Evolutionary conservation across 2,113 vertebrate genomes (phyloP), one percentile per base, ranked within the genome.

Genomic region (Oryzias celebensis): DNA sequence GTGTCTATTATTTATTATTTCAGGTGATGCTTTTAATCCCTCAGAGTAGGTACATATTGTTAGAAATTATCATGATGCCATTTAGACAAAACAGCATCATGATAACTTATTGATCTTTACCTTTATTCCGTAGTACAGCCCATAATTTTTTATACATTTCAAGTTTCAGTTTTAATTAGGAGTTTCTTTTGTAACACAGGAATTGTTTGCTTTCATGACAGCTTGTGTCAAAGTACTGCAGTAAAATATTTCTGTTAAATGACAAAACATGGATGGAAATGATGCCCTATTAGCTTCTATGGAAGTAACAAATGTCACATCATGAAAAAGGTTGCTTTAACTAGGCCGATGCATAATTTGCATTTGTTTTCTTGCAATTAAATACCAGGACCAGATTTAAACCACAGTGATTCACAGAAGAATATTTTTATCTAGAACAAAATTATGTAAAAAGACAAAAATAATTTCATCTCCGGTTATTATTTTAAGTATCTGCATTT

Each of bases 401-500:
- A 68, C 46, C 18, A 31, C 44, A 82, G 83, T 82, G 78, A 63
- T 70, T 43, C 26, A 51, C 42, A 16, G 45, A 51, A 52, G 54
- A 53, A 42, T 22, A 26, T 51, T 77, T 50, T 52, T 48, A 20
- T 17, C 41, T 58, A 12, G 47, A 56, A 54, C 53, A 51, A 22
- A 61, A 47, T 36, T 62, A 59, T 57, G 15, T 60, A 51, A 70
- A 77, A 52, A 56, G 43, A 54, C 22, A 52, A 6, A 64, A 63
- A 75, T n/a, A 48, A 71, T 70, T 73, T 31, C 4, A 58, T 36
- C 22, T 47, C n/a, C 26, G 20, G 15, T 57, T 36, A 65, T 73
- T 68, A 71, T 36, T 58, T 50, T 64, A 49, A 83, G 72, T 65
- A 73, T 46, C n/a, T 64, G 49, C 54, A 58, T 73, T 83, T 74